A percentile compares a stretch with the other conserved stretches of the same genome.
These are phyloP conservation scores for Arge pagana DNA, from an alignment of 2,888 invertebrate species.

Conservation along the genomic window DNA sequence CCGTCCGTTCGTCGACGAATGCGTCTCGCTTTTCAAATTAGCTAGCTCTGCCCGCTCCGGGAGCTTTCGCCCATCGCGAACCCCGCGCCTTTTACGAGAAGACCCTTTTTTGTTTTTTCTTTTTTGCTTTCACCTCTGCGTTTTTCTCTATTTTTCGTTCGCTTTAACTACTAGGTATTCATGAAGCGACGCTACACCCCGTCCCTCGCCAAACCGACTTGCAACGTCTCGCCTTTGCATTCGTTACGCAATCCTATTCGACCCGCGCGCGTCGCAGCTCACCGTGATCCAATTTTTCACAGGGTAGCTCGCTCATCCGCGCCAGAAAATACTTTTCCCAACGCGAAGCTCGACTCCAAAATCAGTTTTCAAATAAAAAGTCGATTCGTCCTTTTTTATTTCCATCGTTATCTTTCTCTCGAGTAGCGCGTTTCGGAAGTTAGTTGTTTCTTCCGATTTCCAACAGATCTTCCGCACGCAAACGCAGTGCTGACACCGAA, in stretches of 20 bases:
- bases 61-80: slow-evolving; percentile 14
- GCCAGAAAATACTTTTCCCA: slow-evolving; percentile 4
- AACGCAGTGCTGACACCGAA: too few species aligned
- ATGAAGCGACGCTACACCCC: slow-evolving; percentile 11
- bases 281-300: slow-evolving; percentile 1
- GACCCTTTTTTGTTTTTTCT: slow-evolving; percentile 8
- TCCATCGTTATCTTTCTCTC: too few species aligned
- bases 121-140: background rate
- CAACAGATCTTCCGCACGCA: background rate
- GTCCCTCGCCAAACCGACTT: slow-evolving; percentile 14
- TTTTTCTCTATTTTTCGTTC: slow-evolving; percentile 5
- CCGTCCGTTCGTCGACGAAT: slow-evolving; percentile 18
- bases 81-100: slow-evolving; percentile 11
- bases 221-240: too few species aligned
- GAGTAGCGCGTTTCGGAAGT: too few species aligned
- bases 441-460: too few species aligned
- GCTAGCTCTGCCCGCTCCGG: background rate
- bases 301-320: slow-evolving; percentile 6
- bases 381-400: too few species aligned
- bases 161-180: slow-evolving; percentile 15
- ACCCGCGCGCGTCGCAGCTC: slow-evolving; percentile 4
- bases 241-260: too few species aligned
- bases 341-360: too few species aligned
- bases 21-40: slow-evolving; percentile 21
- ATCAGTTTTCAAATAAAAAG: too few species aligned